Evolutionary conservation across 2,797 vertebrate genomes (phyloP), one percentile per base, ranked within the genome.

Genomic region (Poeciliopsis presidionis): DNA sequence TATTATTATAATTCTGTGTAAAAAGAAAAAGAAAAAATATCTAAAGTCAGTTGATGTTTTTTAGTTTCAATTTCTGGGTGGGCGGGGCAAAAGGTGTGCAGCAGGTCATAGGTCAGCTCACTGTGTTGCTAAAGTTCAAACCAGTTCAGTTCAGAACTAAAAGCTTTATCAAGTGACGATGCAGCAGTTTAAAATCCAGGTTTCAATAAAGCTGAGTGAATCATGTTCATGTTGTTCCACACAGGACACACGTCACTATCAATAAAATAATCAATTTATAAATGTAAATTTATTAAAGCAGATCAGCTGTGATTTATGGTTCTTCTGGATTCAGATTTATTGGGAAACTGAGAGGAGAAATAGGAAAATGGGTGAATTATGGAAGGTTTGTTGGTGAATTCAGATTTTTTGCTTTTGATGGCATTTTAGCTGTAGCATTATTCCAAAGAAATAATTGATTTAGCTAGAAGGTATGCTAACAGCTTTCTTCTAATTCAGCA

Each of bases 1-100:
- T 78, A 79, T 89, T 90, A 88, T 89, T 90, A 88, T 88, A 84
- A 88, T 85, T 89, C 73, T 88, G 71, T 90, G 90, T 91, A 81
- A 85, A 88, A 87, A 85, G 85, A 79, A 70, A 70, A 67, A 43
- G 86, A 80, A 67, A 70, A 69, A n/a, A 25, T 14, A 69, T 45
- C 41, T 84, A 85, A 82, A 86, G 76, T 89, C 72, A 76, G 82
- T 85, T 87, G 76, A 82, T 89, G 76, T 89, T 91, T 91, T 51
- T 87, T 88, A 51, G 61, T 84, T 86, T 75, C 47, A 70, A 28
- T 53, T 82, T 76, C 0, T 55, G 73, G 73, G 14, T 20, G 69
- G 73, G 14, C 11, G 12, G 63, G 69, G 45, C 33, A 6, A 59
- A 41, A n/a, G 7, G 45, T 41, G 41, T 1, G 86, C 89, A 87